A percentile compares a stretch with the other conserved stretches of the same genome.
Conservation (phyloP, 1,140 invertebrate species). For the Argopecten irradians region DNA sequence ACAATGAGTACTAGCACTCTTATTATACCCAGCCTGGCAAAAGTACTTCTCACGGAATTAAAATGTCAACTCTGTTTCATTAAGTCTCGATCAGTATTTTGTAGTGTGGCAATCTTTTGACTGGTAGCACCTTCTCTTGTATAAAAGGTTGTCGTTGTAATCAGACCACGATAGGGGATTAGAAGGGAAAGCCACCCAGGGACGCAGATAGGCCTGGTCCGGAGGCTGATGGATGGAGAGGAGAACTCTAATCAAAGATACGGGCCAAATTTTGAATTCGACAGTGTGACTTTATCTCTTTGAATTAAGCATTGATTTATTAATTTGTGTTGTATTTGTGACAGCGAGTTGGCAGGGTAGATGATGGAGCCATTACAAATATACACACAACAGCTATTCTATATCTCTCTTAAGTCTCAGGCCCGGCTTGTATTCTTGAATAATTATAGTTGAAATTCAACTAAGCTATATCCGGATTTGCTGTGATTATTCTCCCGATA, state of each 20-base stretch:
- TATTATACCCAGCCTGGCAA: neutral
- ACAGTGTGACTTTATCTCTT: slow-evolving; percentile 16
- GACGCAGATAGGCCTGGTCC: neutral
- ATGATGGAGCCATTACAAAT: too few species aligned
- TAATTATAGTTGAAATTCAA: neutral
- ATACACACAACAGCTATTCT: too few species aligned
- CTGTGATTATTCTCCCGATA: neutral
- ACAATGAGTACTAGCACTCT: neutral
- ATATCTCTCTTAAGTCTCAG: neutral
- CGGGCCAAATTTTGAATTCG: slow-evolving; percentile 9
- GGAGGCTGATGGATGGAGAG: neutral
- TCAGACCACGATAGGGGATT: neutral
- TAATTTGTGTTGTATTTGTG: slow-evolving; percentile 22
- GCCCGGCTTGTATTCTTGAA: neutral
- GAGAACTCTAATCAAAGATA: slow-evolving; percentile 1
- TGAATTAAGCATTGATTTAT: slow-evolving; percentile 13
- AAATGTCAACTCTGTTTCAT: slow-evolving; percentile 22
- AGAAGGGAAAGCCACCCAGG: neutral
- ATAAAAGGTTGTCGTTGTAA: neutral
- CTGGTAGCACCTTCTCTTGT: neutral
- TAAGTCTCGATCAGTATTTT: slow-evolving; percentile 4
- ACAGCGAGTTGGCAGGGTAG: neutral
- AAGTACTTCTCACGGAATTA: neutral
- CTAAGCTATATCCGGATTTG: neutral
- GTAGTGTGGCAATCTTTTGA: slow-evolving; percentile 6